These are phyloP conservation scores for Echinarachnius parma DNA, from an alignment of 53 echinoderm and acorn worm genomes.

Conservation along the genomic window DNA sequence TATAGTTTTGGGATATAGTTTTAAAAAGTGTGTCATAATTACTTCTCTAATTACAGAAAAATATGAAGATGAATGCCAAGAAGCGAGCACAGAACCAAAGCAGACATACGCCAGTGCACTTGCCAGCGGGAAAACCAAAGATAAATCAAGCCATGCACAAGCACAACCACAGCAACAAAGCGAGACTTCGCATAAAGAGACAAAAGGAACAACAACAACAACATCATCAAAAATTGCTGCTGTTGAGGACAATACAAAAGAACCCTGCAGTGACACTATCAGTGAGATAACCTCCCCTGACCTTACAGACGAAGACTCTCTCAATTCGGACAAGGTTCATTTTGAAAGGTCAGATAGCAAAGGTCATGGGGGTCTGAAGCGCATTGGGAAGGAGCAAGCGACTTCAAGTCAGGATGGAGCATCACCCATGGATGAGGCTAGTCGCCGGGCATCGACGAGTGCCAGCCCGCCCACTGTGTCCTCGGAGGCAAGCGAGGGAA, in stretches of 20 bases:
- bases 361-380: constrained; percentile 4
- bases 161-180: neutral
- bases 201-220: too few relatives aligned
- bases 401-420: constrained; percentile 7
- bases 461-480: constrained; percentile 31
- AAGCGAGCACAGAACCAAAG: constrained; percentile 12
- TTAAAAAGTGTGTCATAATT: too few relatives aligned
- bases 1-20: too few relatives aligned
- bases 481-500: constrained; percentile 36
- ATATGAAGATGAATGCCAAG: constrained; percentile 14
- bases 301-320: constrained; percentile 24
- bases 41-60: constrained; percentile 16
- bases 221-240: neutral
- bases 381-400: neutral
- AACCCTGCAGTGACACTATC: constrained; percentile 20
- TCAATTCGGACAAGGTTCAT: constrained; percentile 15
- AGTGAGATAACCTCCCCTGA: constrained; percentile 27
- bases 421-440: neutral
- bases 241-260: constrained; percentile 20
- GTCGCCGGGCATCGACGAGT: constrained; percentile 4
- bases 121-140: neutral
- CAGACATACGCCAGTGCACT: constrained; percentile 31
- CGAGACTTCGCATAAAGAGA: too few relatives aligned
- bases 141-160: constrained; percentile 5
- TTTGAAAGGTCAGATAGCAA: constrained; percentile 3